Conservation (phyloP, 2,113 vertebrate species). For the Craseonycteris thonglongyai region DNA sequence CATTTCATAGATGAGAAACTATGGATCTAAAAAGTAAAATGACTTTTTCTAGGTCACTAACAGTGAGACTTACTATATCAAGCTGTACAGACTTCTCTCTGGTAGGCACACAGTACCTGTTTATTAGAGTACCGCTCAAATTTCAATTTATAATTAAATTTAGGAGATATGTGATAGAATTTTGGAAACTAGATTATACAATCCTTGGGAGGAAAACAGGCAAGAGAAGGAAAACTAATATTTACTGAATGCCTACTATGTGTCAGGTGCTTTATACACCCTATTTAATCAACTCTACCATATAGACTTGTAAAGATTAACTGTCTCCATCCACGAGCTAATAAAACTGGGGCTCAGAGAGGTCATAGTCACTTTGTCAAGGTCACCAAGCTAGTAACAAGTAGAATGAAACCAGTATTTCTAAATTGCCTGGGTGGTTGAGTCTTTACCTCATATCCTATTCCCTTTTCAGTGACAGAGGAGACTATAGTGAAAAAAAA, state of each 20-base stretch:
- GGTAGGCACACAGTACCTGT: neutral
- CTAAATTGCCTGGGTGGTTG: neutral
- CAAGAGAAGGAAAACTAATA: slow-evolving; percentile 9
- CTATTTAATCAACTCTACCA: neutral
- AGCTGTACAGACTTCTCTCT: neutral
- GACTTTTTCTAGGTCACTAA: slow-evolving; percentile 13
- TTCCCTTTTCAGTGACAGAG: neutral
- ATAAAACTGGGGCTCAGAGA: neutral
- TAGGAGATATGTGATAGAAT: neutral
- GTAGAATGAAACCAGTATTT: neutral
- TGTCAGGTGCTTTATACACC: neutral
- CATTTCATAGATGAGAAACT: neutral
- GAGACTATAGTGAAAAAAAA: neutral
- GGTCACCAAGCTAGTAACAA: neutral
- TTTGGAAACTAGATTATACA: neutral
- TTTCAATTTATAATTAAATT: neutral
- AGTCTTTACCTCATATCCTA: neutral
- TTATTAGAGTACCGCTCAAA: slow-evolving; percentile 15
- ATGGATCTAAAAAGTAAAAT: neutral
- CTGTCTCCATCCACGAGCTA: neutral
- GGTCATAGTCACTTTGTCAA: neutral
- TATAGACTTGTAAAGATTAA: neutral
- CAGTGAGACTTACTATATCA: neutral
- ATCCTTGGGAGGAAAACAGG: neutral
- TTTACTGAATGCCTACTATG: neutral